Evolutionary conservation across 2,113 vertebrate genomes (phyloP).

Genomic region (Strigops habroptila): DNA sequence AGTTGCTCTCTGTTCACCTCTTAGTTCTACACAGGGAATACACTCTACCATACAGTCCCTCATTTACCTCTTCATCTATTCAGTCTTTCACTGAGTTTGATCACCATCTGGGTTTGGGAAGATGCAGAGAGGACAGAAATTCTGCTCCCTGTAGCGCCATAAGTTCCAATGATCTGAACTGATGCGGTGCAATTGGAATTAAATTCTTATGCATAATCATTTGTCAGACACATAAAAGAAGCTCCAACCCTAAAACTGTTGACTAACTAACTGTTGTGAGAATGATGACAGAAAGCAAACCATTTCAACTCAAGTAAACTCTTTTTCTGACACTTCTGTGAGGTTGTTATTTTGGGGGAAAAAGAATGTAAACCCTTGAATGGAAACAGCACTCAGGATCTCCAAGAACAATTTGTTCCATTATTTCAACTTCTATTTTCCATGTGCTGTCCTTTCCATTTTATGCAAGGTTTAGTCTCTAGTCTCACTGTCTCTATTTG

Average conservation of each 20-base stretch:
- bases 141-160: background rate
- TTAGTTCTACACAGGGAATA: background rate
- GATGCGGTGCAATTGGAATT: background rate
- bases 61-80: background rate
- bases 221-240: background rate
- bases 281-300: background rate
- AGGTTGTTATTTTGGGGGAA: background rate
- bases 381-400: background rate
- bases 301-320: background rate
- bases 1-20: background rate
- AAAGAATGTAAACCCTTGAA: background rate
- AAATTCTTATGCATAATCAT: background rate
- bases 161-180: background rate
- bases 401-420: background rate
- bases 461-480: background rate
- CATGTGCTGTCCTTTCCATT: background rate
- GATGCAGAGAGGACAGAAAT: background rate
- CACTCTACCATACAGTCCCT: background rate
- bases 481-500: background rate
- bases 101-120: background rate
- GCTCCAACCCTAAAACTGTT: background rate
- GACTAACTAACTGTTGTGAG: background rate
- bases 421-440: background rate
- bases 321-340: background rate
- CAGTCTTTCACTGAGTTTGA: background rate